Conservation (phyloP, 2,888 invertebrate species). For the Mellilla xanthometata region DNA sequence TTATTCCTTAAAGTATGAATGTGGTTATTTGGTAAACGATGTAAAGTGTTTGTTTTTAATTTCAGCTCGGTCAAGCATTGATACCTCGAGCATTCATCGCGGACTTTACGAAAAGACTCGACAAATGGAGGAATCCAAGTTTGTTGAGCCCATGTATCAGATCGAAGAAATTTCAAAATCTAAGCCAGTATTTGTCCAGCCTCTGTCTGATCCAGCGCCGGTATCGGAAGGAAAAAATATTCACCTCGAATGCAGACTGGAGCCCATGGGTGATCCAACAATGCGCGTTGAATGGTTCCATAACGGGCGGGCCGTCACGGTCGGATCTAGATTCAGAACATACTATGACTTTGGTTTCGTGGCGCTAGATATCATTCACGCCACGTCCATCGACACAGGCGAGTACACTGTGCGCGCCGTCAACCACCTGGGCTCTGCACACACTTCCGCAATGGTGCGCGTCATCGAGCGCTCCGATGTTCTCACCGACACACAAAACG, state of each 20-base stretch:
- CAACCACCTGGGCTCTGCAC: conserved; percentile 96
- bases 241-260: conserved; percentile 94
- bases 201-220: conserved; percentile 92
- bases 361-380: conserved; percentile 96
- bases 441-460: conserved; percentile 94
- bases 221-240: conserved; percentile 94
- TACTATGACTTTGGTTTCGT: conserved; percentile 99
- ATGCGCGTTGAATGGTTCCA: conserved; percentile 98
- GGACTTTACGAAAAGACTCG: conserved; percentile 93
- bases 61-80: conserved; percentile 93
- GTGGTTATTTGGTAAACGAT: too few species aligned
- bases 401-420: conserved; percentile 97
- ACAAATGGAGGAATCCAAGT: conserved; percentile 92
- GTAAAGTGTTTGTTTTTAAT: conserved; percentile 17
- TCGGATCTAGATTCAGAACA: conserved; percentile 95
- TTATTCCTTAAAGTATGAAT: too few species aligned
- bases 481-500: conserved; percentile 94
- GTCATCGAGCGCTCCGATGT: conserved; percentile 92
- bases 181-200: conserved; percentile 96
- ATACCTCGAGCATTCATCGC: conserved; percentile 95
- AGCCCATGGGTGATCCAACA: conserved; percentile 97
- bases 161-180: conserved; percentile 97
- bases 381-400: conserved; percentile 96
- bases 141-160: conserved; percentile 93
- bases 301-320: conserved; percentile 94